Evolutionary conservation across 2,113 vertebrate genomes (phyloP).

Genomic region (Cheirogaleus medius): DNA sequence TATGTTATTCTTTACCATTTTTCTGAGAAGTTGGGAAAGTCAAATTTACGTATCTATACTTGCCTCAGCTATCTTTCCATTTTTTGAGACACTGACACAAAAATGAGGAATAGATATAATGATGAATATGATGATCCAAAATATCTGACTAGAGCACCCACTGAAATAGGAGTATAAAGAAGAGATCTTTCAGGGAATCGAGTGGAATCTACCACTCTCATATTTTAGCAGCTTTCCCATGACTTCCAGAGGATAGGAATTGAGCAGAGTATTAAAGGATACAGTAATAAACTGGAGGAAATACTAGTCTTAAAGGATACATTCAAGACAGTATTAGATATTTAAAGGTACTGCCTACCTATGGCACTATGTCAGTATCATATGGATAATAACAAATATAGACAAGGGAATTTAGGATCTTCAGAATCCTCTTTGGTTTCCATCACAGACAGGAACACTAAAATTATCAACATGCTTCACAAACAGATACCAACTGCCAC

Average conservation of each 20-base stretch:
- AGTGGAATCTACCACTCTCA: background rate
- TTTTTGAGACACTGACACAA: background rate
- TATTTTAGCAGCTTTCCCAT: background rate
- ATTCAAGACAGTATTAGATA: background rate
- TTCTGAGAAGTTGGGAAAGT: background rate
- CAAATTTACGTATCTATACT: background rate
- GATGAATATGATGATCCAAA: background rate
- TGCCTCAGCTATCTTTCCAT: background rate
- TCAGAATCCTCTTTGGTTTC: background rate
- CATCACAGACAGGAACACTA: background rate
- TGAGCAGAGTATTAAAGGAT: background rate
- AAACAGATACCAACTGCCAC: conserved; percentile 48
- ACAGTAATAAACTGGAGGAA: background rate
- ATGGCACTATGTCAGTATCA: background rate
- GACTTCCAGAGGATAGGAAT: background rate
- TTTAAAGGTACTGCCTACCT: background rate
- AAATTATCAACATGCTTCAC: background rate
- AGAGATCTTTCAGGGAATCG: background rate
- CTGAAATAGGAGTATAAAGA: background rate
- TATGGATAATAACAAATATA: background rate
- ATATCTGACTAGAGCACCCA: background rate
- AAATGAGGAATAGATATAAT: background rate
- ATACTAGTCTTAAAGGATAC: background rate
- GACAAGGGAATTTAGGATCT: background rate
- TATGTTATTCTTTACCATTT: background rate